Percentiles rank a stretch among this genome's conserved stretches.
phyloP scores from a whole-genome alignment of 2,797 vertebrate species.

The Sebastes cheni region DNA sequence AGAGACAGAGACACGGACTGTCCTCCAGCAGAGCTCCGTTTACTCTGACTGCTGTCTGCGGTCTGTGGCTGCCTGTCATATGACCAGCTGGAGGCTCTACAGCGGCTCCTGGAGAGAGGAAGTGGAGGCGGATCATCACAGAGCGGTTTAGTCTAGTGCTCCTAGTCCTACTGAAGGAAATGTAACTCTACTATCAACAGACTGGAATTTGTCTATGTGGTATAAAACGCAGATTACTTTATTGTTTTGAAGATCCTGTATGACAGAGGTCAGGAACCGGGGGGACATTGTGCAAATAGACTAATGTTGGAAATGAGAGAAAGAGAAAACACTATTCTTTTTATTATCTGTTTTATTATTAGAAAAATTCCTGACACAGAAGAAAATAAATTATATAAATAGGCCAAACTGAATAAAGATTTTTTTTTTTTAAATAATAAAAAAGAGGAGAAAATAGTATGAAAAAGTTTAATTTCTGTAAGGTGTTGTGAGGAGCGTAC shows the following conservation, averaged over 20 bases:
- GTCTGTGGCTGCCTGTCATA: neutral
- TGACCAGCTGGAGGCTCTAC: neutral
- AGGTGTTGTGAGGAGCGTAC: rapidly evolving
- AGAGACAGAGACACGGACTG: neutral
- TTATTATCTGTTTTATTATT: neutral
- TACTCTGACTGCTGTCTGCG: neutral
- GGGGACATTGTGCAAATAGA: neutral
- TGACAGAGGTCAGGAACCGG: neutral
- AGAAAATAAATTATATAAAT: too few relatives aligned
- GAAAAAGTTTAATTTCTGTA: too few relatives aligned
- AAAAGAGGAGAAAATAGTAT: too few relatives aligned
- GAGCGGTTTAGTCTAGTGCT: too few relatives aligned
- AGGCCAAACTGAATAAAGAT: too few relatives aligned
- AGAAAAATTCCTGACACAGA: too few relatives aligned
- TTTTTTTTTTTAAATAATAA: too few relatives aligned
- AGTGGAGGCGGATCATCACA: neutral
- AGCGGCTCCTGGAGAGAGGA: neutral
- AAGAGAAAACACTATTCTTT: neutral
- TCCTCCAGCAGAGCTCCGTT: rapidly evolving
- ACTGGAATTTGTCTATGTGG: neutral
- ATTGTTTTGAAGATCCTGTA: neutral
- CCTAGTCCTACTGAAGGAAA: neutral
- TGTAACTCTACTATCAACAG: neutral
- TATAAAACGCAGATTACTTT: neutral
- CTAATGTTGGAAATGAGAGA: neutral